Evolutionary conservation across 1,140 invertebrate genomes (phyloP).

Genomic region (Drosophila seguyi): DNA sequence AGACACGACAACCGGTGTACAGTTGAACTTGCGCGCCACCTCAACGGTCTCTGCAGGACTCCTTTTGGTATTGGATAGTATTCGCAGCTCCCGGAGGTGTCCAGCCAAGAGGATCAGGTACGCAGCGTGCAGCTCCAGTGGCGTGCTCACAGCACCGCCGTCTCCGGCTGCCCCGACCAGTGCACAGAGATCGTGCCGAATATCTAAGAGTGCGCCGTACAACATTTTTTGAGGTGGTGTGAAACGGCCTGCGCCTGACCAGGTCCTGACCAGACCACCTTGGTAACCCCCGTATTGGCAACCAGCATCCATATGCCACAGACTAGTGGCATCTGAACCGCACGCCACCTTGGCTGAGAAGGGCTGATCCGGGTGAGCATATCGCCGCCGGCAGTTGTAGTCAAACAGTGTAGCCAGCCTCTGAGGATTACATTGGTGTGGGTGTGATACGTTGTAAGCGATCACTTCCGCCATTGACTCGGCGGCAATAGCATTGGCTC

Average conservation of each 20-base stretch:
- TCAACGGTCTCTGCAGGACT: slow-evolving; percentile 4
- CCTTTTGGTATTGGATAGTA: slow-evolving; percentile 14
- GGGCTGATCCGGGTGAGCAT: slow-evolving; percentile 21
- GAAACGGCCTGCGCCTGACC: slow-evolving; percentile 51
- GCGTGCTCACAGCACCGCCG: slow-evolving; percentile 12
- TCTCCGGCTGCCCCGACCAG: slow-evolving; percentile 17
- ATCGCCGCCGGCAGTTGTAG: slow-evolving; percentile 25
- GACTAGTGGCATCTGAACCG: background rate
- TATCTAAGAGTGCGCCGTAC: slow-evolving; percentile 45
- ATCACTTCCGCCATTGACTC: slow-evolving; percentile 55
- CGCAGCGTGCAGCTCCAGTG: slow-evolving; percentile 34
- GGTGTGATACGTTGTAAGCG: background rate
- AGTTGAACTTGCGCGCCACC: slow-evolving; percentile 21
- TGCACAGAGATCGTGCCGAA: slow-evolving; percentile 33
- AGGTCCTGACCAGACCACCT: slow-evolving; percentile 46
- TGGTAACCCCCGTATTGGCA: slow-evolving; percentile 58
- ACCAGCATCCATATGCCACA: slow-evolving; percentile 48
- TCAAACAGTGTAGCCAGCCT: slow-evolving; percentile 30
- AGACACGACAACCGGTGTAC: slow-evolving; percentile 22
- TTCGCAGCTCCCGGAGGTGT: slow-evolving; percentile 23
- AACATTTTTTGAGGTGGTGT: slow-evolving; percentile 51
- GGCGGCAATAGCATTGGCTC: slow-evolving; percentile 38
- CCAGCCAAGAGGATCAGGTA: slow-evolving; percentile 35
- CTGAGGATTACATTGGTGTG: background rate
- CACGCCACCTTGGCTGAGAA: slow-evolving; percentile 4